Base-by-base conservation (phyloP, 2,113 vertebrate species). In the Lepisosteus oculatus region DNA sequence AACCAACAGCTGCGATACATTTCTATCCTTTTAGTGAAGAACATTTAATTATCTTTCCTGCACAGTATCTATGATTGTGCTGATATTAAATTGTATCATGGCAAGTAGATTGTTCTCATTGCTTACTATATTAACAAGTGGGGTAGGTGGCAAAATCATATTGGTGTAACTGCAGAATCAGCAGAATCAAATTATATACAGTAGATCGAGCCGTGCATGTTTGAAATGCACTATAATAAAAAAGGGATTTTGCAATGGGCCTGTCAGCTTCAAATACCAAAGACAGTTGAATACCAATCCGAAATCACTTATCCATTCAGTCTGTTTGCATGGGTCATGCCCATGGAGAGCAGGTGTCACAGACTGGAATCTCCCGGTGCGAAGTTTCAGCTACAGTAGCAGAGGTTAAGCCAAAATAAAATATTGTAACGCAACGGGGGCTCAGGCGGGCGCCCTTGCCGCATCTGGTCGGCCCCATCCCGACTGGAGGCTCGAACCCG, bases 371-470 rank as follows among this genome's bases (percentile, higher is more conserved):
- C 45, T 70, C 71, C 61, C 69, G 68, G 72, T 79, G 71, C 61
- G 73, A 68, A 69, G 74, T 77, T 74, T 73, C 77, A 78, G 74
- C 54, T 11, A 76, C 76, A 76, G 74, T 59, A 57, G 72, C 77
- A 74, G 74, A 77, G 76, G 65, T 65, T 59, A 70, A 75, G 78
- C 76, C 70, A 72, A 74, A 72, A 76, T 72, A 67, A 77, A 74
- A 74, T 74, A 78, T 78, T n/a, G n/a, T n/a, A n/a, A n/a, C n/a
- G n/a, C n/a, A n/a, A n/a, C n/a, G n/a, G n/a, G n/a, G n/a, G n/a
- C n/a, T n/a, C n/a, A n/a, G n/a, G n/a, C n/a, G n/a, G n/a, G n/a
- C n/a, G n/a, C n/a, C n/a, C n/a, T n/a, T n/a, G n/a, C n/a, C n/a
- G n/a, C n/a, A n/a, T n/a, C n/a, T n/a, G n/a, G n/a, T n/a, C n/a